These are phyloP conservation scores for Xestia c-nigrum DNA, from an alignment of 2,888 invertebrate species.

Conservation along the genomic window DNA sequence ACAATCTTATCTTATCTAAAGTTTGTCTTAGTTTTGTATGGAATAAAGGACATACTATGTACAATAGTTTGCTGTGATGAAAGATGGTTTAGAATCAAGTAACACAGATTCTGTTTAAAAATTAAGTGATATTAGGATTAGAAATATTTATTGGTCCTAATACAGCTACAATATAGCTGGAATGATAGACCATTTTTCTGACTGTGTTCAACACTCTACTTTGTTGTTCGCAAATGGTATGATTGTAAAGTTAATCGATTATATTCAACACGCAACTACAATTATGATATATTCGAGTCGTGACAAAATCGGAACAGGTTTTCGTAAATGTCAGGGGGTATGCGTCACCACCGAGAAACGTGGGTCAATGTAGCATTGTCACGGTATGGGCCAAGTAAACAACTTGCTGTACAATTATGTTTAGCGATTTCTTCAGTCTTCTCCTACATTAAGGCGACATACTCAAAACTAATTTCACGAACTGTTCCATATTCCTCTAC, in stretches of 20 bases:
- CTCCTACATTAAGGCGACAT: neutral
- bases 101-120: neutral
- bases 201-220: conserved; percentile 25
- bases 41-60: neutral
- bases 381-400: conserved; percentile 9
- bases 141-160: neutral
- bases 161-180: neutral
- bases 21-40: conserved; percentile 1
- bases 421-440: neutral
- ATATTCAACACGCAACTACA: conserved; percentile 44
- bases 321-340: conserved; percentile 49
- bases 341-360: conserved; percentile 35
- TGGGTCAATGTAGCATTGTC: conserved; percentile 28
- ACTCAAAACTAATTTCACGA: neutral
- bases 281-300: conserved; percentile 39
- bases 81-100: neutral
- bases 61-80: neutral
- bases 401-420: neutral
- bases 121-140: neutral
- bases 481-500: neutral
- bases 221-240: conserved; percentile 13
- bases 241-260: conserved; percentile 36
- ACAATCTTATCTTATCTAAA: conserved; percentile 10
- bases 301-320: conserved; percentile 51
- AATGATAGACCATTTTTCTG: neutral